Percentiles rank a stretch among this genome's conserved stretches.
phyloP scores from a whole-genome alignment of 2,888 invertebrate species.

The Uloborus plumipes region DNA sequence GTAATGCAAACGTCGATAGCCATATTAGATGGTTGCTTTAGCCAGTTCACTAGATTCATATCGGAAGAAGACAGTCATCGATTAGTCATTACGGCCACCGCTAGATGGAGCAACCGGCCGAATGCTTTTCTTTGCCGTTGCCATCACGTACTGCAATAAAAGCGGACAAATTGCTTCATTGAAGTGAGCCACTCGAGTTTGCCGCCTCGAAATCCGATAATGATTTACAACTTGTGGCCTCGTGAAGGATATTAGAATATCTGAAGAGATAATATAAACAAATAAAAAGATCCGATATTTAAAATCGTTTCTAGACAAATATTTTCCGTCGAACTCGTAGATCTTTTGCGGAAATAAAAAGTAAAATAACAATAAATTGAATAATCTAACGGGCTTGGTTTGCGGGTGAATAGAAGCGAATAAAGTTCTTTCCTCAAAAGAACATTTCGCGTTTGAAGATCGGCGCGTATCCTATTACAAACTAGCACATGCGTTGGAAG shows the following conservation, averaged over 20 bases:
- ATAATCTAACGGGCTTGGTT: neutral
- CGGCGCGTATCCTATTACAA: neutral
- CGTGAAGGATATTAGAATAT: conserved; percentile 28
- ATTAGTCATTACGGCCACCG: conserved; percentile 56
- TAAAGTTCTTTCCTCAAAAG: conserved; percentile 29
- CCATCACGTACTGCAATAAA: conserved; percentile 45
- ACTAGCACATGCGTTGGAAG: neutral
- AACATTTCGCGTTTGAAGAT: conserved; percentile 34
- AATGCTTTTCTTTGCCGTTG: conserved; percentile 45
- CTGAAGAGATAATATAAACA: conserved; percentile 23
- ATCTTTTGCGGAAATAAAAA: conserved; percentile 42
- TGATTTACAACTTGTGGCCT: conserved; percentile 58
- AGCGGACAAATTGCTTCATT: conserved; percentile 61
- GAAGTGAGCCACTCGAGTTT: conserved; percentile 47
- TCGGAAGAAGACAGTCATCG: conserved; percentile 45
- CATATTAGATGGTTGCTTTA: conserved; percentile 53
- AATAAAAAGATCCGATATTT: conserved; percentile 54
- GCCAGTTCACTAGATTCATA: conserved; percentile 36
- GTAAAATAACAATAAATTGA: conserved; percentile 37
- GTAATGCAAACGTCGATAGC: conserved; percentile 61
- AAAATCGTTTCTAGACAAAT: conserved; percentile 53
- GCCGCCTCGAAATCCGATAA: conserved; percentile 55
- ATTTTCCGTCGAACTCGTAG: conserved; percentile 16
- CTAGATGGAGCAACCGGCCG: conserved; percentile 55
- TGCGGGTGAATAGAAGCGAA: conserved; percentile 25